Percentiles rank a stretch among this genome's conserved stretches.
Conservation (phyloP, 2,797 vertebrate species). For the Choloepus didactylus region DNA sequence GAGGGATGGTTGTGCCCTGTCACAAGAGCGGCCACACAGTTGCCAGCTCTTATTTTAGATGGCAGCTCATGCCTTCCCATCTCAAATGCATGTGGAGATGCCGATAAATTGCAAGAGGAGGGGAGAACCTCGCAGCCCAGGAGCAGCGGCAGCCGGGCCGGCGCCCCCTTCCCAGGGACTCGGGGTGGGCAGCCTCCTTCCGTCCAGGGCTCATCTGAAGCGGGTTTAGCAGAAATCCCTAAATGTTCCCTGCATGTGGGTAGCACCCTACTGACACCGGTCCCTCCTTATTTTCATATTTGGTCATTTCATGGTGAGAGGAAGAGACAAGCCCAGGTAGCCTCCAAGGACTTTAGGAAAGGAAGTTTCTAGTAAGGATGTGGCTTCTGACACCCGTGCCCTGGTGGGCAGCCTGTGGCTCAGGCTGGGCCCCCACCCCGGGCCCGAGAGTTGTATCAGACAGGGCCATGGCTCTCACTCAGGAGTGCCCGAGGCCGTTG, state of each 20-base stretch:
- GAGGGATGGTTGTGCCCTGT: not conserved
- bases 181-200: no score
- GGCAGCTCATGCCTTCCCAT: not conserved
- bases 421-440: no score
- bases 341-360: no score
- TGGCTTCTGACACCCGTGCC: accelerated
- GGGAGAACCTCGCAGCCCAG: not conserved
- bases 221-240: not conserved
- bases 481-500: accelerated
- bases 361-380: no score
- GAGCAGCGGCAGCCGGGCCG: not conserved
- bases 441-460: no score
- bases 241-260: no score
- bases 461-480: not conserved
- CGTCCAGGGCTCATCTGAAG: accelerated
- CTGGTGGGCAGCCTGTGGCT: not conserved
- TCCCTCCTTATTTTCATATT: not conserved
- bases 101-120: accelerated
- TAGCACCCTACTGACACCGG: not conserved
- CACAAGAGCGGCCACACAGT: not conserved
- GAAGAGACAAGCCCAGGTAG: not conserved
- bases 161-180: not conserved
- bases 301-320: no score
- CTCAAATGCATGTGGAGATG: no score
- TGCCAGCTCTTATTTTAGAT: not conserved